phyloP scores from a whole-genome alignment of 1,140 invertebrate species.

The Copidosoma floridanum region DNA sequence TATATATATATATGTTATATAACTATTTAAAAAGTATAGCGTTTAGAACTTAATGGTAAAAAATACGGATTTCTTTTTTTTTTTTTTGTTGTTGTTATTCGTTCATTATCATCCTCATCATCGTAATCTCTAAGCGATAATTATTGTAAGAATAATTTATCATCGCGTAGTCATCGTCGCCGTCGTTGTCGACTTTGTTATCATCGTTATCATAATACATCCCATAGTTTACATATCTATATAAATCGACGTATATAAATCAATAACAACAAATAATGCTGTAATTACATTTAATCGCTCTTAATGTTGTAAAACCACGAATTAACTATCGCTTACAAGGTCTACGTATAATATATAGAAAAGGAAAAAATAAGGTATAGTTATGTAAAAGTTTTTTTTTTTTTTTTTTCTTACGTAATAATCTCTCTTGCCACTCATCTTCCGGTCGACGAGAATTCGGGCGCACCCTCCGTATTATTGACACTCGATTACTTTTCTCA shows the following conservation, averaged over 20 bases:
- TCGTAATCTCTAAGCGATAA: too few species aligned
- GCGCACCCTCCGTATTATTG: too few species aligned
- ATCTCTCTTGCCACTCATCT: slow-evolving; percentile 3
- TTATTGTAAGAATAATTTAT: too few species aligned
- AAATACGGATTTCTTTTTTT: slow-evolving; percentile 41
- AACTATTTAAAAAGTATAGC: slow-evolving; percentile 32
- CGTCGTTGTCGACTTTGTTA: too few species aligned
- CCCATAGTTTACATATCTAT: slow-evolving; percentile 52
- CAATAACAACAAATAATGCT: slow-evolving; percentile 20
- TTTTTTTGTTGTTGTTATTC: too few species aligned
- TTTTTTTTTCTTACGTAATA: not conserved
- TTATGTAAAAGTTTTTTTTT: too few species aligned
- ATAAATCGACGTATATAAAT: slow-evolving; percentile 34
- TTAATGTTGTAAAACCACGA: slow-evolving; percentile 5
- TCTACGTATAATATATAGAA: slow-evolving; percentile 12
- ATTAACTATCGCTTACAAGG: slow-evolving; percentile 14
- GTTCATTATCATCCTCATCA: too few species aligned
- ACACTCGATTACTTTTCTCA: too few species aligned
- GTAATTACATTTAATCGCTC: slow-evolving; percentile 19
- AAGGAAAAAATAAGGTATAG: slow-evolving; percentile 12
- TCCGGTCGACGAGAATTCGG: slow-evolving; percentile 7
- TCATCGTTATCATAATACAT: too few species aligned
- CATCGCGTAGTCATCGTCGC: too few species aligned
- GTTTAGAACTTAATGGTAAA: slow-evolving; percentile 49
- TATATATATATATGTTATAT: slow-evolving; percentile 32